These are phyloP conservation scores for Podarcis muralis DNA, from an alignment of 2,113 vertebrate genomes.

Conservation along the genomic window DNA sequence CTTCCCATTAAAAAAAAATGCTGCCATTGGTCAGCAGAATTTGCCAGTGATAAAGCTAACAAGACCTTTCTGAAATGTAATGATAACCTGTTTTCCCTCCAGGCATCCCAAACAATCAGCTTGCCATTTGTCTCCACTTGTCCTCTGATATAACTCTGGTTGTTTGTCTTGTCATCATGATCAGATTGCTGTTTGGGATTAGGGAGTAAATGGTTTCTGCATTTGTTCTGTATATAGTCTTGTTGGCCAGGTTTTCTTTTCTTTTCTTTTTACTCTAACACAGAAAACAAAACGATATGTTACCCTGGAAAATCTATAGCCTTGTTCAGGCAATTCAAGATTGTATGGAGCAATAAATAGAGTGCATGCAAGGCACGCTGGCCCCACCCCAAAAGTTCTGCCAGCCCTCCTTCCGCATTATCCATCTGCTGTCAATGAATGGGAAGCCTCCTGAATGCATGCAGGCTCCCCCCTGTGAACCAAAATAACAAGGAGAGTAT, in stretches of 20 bases:
- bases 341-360: not conserved
- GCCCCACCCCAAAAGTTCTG: not conserved
- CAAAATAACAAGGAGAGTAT: too few relatives aligned
- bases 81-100: not conserved
- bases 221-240: not conserved
- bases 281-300: not conserved
- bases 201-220: constrained; percentile 2
- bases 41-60: constrained; percentile 45
- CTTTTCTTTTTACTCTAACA: not conserved
- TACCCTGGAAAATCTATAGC: not conserved
- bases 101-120: constrained; percentile 48
- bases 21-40: constrained; percentile 51
- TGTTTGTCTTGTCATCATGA: constrained; percentile 25
- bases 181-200: not conserved
- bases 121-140: constrained; percentile 55
- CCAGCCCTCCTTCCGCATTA: too few relatives aligned
- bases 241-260: not conserved
- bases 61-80: constrained; percentile 42
- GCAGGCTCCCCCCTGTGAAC: too few relatives aligned
- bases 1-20: constrained; percentile 19
- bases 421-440: too few relatives aligned
- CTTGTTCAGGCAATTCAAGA: not conserved
- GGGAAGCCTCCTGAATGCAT: too few relatives aligned
- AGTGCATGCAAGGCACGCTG: not conserved
- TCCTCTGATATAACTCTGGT: constrained; percentile 26